These are phyloP conservation scores for Danionella dracula DNA, from an alignment of 2,797 vertebrate species.

Conservation along the genomic window DNA sequence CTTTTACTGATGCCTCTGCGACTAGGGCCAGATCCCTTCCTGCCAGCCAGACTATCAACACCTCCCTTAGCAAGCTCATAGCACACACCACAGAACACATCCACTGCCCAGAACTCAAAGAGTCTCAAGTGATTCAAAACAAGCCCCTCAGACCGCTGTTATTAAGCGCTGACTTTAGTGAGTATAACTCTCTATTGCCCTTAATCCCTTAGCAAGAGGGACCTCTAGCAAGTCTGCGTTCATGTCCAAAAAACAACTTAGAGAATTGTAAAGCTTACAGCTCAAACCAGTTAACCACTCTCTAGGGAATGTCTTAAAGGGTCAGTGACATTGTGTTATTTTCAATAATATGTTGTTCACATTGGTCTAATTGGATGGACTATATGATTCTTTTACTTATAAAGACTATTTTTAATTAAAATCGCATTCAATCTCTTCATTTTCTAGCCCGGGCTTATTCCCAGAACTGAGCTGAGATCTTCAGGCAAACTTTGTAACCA, in stretches of 20 bases:
- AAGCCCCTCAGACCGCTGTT: slow-evolving; percentile 26
- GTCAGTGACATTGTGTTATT: too few species aligned
- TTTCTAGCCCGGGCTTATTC: too few species aligned
- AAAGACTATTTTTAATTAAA: too few species aligned
- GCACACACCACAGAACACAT: slow-evolving; percentile 1
- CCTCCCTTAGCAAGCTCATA: slow-evolving; percentile 16
- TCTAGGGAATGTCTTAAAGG: background rate
- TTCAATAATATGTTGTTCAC: too few species aligned
- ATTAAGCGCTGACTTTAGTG: slow-evolving; percentile 16
- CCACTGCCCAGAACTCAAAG: slow-evolving; percentile 17
- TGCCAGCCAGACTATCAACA: slow-evolving; percentile 25
- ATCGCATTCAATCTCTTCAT: too few species aligned
- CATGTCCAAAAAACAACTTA: slow-evolving; percentile 9
- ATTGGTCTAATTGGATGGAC: too few species aligned
- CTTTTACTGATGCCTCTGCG: slow-evolving; percentile 11
- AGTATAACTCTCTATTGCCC: slow-evolving; percentile 11
- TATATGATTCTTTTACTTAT: too few species aligned
- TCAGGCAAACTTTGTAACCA: too few species aligned
- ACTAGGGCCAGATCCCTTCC: slow-evolving; percentile 2
- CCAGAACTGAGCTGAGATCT: too few species aligned
- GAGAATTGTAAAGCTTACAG: slow-evolving; percentile 11
- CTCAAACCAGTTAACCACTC: background rate
- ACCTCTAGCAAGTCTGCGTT: slow-evolving; percentile 12
- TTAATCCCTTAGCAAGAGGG: slow-evolving; percentile 13
- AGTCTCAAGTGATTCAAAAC: slow-evolving; percentile 33